Conservation (phyloP, 64 coral and sea anemone genomes). For the Pocillopora verrucosa region DNA sequence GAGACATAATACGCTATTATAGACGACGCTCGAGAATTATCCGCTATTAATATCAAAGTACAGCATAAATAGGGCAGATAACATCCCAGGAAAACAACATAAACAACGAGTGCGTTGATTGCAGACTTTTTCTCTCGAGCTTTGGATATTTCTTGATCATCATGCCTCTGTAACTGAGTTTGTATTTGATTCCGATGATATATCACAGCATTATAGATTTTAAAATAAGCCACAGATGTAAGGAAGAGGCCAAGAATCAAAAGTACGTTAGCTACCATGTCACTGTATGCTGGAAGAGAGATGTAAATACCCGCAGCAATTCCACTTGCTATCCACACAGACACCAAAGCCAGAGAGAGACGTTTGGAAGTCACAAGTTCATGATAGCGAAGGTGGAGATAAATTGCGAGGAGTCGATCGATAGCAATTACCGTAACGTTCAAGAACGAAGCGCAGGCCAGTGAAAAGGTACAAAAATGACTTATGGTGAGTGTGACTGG, state of each 20-base stretch:
- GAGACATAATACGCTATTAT: not conserved
- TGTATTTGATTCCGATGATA: slow-evolving; percentile 34
- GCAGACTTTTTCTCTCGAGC: not conserved
- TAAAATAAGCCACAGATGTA: not conserved
- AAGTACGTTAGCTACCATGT: not conserved
- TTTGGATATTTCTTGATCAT: not conserved
- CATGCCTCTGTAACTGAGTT: too few relatives aligned
- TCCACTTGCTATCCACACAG: not conserved
- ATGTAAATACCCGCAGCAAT: not conserved
- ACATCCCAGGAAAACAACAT: not conserved
- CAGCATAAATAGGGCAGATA: not conserved
- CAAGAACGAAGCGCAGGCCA: slow-evolving; percentile 23
- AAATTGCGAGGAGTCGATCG: slow-evolving; percentile 39
- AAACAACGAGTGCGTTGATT: not conserved
- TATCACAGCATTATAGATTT: not conserved
- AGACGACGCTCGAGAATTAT: not conserved
- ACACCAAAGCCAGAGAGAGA: not conserved
- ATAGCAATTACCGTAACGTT: not conserved
- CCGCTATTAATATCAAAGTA: not conserved
- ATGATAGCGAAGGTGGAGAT: slow-evolving; percentile 45
- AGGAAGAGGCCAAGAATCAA: not conserved
- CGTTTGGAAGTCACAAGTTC: slow-evolving; percentile 40
- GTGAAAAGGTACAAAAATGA: not conserved
- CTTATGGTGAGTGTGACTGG: not conserved
- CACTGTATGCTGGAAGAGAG: not conserved